Evolutionary conservation across 2,888 invertebrate species (phyloP).

Genomic region (Nymphalis urticae): DNA sequence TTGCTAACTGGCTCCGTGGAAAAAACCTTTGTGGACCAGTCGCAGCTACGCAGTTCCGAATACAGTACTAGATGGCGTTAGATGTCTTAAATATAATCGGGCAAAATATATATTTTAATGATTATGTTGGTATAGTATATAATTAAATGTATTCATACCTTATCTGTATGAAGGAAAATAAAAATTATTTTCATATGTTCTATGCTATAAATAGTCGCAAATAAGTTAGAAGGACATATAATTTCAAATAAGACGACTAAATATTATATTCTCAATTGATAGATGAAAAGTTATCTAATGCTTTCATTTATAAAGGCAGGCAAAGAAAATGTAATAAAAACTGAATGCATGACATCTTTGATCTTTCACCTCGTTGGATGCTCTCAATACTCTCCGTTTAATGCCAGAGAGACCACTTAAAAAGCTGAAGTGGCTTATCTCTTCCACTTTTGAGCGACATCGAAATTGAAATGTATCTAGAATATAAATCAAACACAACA

Average conservation of each 20-base stretch:
- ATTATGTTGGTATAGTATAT: too few relatives aligned
- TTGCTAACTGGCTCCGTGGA: conserved; percentile 68
- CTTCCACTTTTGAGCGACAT: too few relatives aligned
- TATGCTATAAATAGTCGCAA: background rate
- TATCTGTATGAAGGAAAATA: background rate
- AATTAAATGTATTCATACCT: background rate
- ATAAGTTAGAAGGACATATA: background rate
- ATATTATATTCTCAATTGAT: too few relatives aligned
- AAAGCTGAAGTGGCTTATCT: too few relatives aligned
- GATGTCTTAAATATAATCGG: conserved; percentile 10
- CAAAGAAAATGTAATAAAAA: too few relatives aligned
- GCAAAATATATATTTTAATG: background rate
- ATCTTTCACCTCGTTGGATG: too few relatives aligned
- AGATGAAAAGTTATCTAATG: too few relatives aligned
- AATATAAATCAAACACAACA: background rate
- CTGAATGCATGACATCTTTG: too few relatives aligned
- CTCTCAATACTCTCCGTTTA: too few relatives aligned
- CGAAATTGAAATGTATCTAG: too few relatives aligned
- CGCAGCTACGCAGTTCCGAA: conserved; percentile 65
- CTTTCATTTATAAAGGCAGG: too few relatives aligned
- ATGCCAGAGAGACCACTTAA: too few relatives aligned
- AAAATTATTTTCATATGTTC: background rate
- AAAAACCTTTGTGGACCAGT: conserved; percentile 72
- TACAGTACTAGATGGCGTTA: conserved; percentile 67
- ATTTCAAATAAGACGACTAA: background rate